These are phyloP conservation scores for Vidua chalybeata DNA, from an alignment of 2,113 vertebrate species.

Conservation along the genomic window DNA sequence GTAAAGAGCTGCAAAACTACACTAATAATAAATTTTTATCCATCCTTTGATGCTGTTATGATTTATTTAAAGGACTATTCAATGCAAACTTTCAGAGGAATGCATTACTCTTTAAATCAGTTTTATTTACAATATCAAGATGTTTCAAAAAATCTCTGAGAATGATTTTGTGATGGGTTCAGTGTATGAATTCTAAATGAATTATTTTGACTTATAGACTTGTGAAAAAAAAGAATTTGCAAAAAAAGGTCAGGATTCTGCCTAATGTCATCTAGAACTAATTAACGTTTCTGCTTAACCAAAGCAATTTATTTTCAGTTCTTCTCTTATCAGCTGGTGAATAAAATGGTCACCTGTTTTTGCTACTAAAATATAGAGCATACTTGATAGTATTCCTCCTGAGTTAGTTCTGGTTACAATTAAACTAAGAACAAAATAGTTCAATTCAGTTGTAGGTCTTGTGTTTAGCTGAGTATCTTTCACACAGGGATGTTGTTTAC, in stretches of 20 bases:
- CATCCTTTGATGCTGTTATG: neutral
- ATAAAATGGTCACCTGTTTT: neutral
- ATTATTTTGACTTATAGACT: neutral
- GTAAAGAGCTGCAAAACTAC: neutral
- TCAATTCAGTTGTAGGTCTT: neutral
- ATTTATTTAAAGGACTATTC: neutral
- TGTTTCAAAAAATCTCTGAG: neutral
- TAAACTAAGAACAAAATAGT: neutral
- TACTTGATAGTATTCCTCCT: neutral
- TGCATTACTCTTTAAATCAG: neutral
- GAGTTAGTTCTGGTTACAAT: neutral
- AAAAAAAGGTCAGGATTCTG: neutral
- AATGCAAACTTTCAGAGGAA: neutral
- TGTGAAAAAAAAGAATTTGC: neutral
- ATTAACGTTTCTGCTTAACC: neutral
- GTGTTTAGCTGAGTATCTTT: neutral
- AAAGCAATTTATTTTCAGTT: neutral
- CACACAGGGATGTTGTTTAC: neutral
- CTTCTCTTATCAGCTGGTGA: neutral
- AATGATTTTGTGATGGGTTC: neutral
- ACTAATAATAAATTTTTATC: neutral
- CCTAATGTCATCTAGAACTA: neutral
- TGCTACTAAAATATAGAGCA: neutral
- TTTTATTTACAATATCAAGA: neutral
- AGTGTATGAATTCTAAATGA: neutral